Evolutionary conservation across 2,888 invertebrate species (phyloP).

Genomic region (Limnephilus rhombicus): DNA sequence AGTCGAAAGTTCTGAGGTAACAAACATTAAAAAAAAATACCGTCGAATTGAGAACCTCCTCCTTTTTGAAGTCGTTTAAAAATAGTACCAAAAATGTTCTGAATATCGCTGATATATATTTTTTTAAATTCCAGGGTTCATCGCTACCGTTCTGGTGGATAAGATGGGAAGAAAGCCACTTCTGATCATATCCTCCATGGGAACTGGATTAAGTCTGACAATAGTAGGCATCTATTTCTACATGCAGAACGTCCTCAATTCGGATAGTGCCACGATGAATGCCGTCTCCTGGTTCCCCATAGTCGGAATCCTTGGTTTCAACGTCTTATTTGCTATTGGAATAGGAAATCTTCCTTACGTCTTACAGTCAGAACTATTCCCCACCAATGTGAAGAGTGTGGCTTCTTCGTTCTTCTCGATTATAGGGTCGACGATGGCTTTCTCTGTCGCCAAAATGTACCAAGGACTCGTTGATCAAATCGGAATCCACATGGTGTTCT

Average conservation of each 20-base stretch:
- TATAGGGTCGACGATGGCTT: conserved; percentile 78
- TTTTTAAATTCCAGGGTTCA: conserved; percentile 71
- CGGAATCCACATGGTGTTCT: conserved; percentile 80
- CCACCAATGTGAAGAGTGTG: conserved; percentile 80
- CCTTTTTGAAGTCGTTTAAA: too few relatives aligned
- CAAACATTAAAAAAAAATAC: too few relatives aligned
- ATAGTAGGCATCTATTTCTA: conserved; percentile 77
- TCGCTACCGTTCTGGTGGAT: conserved; percentile 77
- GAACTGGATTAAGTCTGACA: conserved; percentile 77
- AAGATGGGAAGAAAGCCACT: conserved; percentile 78
- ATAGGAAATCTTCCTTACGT: conserved; percentile 80
- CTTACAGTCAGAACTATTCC: conserved; percentile 81
- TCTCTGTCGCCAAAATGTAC: conserved; percentile 79
- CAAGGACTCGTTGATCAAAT: conserved; percentile 77
- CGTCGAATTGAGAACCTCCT: too few relatives aligned
- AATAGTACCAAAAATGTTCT: background rate
- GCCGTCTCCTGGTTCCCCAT: conserved; percentile 77
- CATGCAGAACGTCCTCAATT: conserved; percentile 73
- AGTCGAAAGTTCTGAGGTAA: too few relatives aligned
- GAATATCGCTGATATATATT: background rate
- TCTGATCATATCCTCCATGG: conserved; percentile 76
- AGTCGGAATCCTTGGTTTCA: conserved; percentile 78
- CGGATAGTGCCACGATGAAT: conserved; percentile 70
- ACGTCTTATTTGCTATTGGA: conserved; percentile 79
- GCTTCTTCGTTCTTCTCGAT: conserved; percentile 80